These are phyloP conservation scores for Maylandia zebra DNA, from an alignment of 2,113 vertebrate genomes.

Conservation along the genomic window DNA sequence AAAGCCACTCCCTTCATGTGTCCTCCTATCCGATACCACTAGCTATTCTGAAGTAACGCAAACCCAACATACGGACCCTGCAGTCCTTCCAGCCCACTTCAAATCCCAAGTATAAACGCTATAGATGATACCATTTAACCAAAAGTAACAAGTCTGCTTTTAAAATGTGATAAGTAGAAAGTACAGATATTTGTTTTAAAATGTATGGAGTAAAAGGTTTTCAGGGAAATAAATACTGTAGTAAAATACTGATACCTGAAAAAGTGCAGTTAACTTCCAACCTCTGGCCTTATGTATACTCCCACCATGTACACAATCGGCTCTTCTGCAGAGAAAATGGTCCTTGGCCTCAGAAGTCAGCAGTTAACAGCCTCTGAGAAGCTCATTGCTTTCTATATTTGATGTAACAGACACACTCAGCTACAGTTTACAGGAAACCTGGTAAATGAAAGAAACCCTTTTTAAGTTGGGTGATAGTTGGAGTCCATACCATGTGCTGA, in stretches of 20 bases:
- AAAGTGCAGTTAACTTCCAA: neutral
- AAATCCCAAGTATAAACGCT: neutral
- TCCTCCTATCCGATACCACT: neutral
- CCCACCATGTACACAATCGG: neutral
- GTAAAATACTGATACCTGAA: neutral
- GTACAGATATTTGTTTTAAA: neutral
- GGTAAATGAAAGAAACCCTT: neutral
- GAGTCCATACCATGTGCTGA: neutral
- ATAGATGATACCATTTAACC: neutral
- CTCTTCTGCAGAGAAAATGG: neutral
- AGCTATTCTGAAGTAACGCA: neutral
- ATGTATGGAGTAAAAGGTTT: neutral
- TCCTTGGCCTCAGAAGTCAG: neutral
- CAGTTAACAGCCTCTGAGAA: neutral
- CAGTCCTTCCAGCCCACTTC: neutral
- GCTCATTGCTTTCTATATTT: neutral
- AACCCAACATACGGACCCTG: neutral
- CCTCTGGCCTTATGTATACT: neutral
- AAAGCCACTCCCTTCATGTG: neutral
- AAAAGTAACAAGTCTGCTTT: neutral
- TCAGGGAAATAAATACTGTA: neutral
- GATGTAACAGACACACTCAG: neutral
- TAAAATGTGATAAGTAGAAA: neutral
- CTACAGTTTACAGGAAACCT: neutral
- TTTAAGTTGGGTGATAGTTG: neutral